A percentile compares a stretch with the other conserved stretches of the same genome.
phyloP scores from a whole-genome alignment of 2,888 invertebrate species.

The Hanleya hanleyi region DNA sequence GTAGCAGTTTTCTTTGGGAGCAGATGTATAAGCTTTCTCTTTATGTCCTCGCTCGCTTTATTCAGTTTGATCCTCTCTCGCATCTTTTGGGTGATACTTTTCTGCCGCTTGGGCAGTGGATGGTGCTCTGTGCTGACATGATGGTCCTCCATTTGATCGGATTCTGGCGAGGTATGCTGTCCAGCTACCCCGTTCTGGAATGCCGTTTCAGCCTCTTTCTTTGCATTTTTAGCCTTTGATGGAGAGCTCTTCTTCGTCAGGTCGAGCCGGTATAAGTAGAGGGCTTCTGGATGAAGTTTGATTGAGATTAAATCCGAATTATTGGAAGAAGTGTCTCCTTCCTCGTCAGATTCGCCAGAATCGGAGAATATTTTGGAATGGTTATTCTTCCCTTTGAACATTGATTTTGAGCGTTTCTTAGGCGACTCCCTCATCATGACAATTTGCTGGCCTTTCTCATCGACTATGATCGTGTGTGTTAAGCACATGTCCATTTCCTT shows the following conservation, averaged over 20 bases:
- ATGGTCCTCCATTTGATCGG: neutral
- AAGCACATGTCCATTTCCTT: constrained; percentile 62
- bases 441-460: neutral
- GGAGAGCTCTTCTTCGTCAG: constrained; percentile 13
- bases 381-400: neutral
- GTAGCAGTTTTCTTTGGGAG: constrained; percentile 59
- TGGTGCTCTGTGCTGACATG: neutral
- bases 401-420: neutral
- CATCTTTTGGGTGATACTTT: constrained; percentile 17
- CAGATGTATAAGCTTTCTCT: constrained; percentile 39
- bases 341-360: constrained; percentile 43
- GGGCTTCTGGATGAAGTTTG: constrained; percentile 41
- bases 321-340: constrained; percentile 39
- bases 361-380: constrained; percentile 19
- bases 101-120: constrained; percentile 15
- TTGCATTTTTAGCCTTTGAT: neutral
- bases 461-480: neutral
- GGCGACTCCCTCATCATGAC: neutral
- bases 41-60: neutral
- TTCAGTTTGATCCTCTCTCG: neutral
- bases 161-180: neutral
- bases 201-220: neutral
- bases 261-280: constrained; percentile 48
- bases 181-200: neutral
- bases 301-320: constrained; percentile 50